Evolutionary conservation across 2,113 vertebrate species (phyloP).

Genomic region (Hippocampus mohnikei): DNA sequence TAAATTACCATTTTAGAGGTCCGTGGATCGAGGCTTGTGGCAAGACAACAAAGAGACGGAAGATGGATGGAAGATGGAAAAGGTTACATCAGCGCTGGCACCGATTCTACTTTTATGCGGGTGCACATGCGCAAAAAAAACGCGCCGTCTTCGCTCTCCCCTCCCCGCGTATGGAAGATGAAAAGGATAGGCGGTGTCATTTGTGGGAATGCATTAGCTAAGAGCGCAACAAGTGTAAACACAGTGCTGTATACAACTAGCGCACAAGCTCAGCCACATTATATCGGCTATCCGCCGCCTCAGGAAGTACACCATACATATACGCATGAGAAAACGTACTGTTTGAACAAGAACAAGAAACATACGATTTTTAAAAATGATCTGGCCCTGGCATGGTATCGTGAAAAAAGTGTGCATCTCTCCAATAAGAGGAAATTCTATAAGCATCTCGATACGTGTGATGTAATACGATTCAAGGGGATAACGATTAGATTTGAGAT

Average conservation of each 20-base stretch:
- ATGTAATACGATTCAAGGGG: too few relatives aligned
- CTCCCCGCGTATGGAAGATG: conserved; percentile 45
- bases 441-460: too few relatives aligned
- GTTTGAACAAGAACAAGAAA: too few relatives aligned
- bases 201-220: conserved; percentile 55
- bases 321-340: background rate
- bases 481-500: too few relatives aligned
- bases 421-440: too few relatives aligned
- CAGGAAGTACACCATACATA: conserved; percentile 28
- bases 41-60: conserved; percentile 51
- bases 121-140: conserved; percentile 10
- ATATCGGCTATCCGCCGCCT: conserved; percentile 32
- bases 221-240: conserved; percentile 61
- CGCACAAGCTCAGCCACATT: conserved; percentile 24
- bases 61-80: conserved; percentile 52
- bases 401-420: too few relatives aligned
- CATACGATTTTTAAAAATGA: too few relatives aligned
- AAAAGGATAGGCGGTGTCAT: conserved; percentile 48
- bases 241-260: conserved; percentile 36
- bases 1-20: conserved; percentile 54
- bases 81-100: conserved; percentile 65
- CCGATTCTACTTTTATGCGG: conserved; percentile 32
- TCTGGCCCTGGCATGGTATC: too few relatives aligned
- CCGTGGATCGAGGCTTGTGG: conserved; percentile 44
- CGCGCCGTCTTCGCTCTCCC: conserved; percentile 13